Evolutionary conservation across 2,888 invertebrate genomes (phyloP), one percentile per base, ranked within the genome.

Genomic region (Leptinotarsa peninsularis): DNA sequence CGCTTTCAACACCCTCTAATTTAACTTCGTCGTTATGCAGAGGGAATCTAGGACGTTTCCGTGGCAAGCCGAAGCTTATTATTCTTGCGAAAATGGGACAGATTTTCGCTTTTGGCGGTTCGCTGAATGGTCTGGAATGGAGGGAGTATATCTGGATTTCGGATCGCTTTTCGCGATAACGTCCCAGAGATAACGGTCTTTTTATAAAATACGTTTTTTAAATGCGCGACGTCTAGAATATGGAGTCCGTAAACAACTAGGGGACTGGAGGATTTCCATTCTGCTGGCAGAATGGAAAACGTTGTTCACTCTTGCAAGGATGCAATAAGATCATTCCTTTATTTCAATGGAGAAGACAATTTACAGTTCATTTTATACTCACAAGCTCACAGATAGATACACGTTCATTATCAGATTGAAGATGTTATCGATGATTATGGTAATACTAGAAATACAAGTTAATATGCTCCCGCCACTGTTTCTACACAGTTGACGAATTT

Each of bases 1-100:
- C 63, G 63, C 43, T 63, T 63, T 63, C 27, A 63, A 33, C 63
- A 33, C 63, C 63, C 63, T 63, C 33, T 63, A 63, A 63, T 63
- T 63, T n/a, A 63, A 63, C 63, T 63, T 63, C 27, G 63, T n/a
- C 33, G 63, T 63, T 63, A 63, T 63, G 63, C 43, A 33, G 33
- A 27, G 33, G 63, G 33, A 33, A n/a, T 63, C 63, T 27, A 33
- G 27, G 43, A 63, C 63, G 63, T 43, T n/a, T 27, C 63, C 63
- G 33, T 21, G 27, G 63, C 33, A 63, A 63, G 43, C 63, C 33
- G 63, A 63, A 63, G 43, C 43, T 27, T 63, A 43, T 63, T 63
- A 63, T 63, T 63, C 63, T 63, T 43, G 63, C 27, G 63, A 63
- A 63, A 63, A 63, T 63, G 63, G 33, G 58, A 58, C 13, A 58